Evolutionary conservation across 1,140 invertebrate genomes (phyloP), one percentile per base, ranked within the genome.

Genomic region (Physella acuta): DNA sequence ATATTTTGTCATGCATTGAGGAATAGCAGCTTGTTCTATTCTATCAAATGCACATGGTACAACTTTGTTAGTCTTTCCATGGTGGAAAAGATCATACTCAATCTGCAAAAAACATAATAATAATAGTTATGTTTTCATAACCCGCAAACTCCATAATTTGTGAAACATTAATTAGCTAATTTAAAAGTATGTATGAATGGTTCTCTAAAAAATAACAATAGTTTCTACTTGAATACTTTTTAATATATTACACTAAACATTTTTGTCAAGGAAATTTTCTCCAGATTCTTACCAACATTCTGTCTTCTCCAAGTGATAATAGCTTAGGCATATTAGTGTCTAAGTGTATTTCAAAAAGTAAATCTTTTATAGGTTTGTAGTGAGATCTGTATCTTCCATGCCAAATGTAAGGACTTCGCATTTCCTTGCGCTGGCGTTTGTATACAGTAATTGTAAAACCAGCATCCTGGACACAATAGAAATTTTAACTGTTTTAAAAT

Each of bases 71-170:
- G 85, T 82, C 66, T 82, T 82, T 55, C 80, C 83, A 60, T 59
- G 88, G n/a, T 84, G 81, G 17, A 86, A 85, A 49, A 91, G 82
- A 73, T 91, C 88, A 76, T 92, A 92, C 81, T 91, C 90, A 20
- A 91, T 87, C 81, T 92, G 49, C 55, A 67, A 37, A 33, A 16
- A 51, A 37, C 39, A 44, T 24, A 33, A 67, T 28, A 55, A 26
- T 67, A 1, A 36, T 1, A 31, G 30, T 30, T 44, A 3, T 11
- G 36, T 67, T 14, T 58, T 67, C 8, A 37, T n/a, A 30, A 39
- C 20, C n/a, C n/a, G n/a, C n/a, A n/a, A n/a, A n/a, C n/a, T n/a
- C n/a, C n/a, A n/a, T n/a, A n/a, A n/a, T n/a, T n/a, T n/a, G n/a
- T n/a, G n/a, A n/a, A n/a, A n/a, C n/a, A n/a, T n/a, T n/a, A n/a